These are phyloP conservation scores for Leiothrix lutea DNA, from an alignment of 2,113 vertebrate genomes.

Conservation along the genomic window DNA sequence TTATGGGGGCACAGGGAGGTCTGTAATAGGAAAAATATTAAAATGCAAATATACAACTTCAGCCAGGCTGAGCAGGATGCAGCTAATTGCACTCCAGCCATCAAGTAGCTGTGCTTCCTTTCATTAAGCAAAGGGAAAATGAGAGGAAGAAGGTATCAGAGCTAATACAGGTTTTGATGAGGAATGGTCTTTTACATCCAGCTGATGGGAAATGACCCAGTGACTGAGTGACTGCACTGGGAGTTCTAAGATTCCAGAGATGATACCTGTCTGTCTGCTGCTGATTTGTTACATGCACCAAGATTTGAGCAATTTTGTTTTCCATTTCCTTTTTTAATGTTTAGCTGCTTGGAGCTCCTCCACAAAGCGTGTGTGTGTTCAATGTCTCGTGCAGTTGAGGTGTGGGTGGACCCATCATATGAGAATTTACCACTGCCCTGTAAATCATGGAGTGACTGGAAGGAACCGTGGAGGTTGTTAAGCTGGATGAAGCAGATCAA, in stretches of 20 bases:
- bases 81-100: not conserved
- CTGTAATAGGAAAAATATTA: slow-evolving; percentile 52
- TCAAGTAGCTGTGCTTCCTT: not conserved
- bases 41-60: slow-evolving; percentile 32
- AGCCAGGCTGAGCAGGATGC: not conserved
- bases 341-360: not conserved
- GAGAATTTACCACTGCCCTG: not conserved
- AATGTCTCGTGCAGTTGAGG: not conserved
- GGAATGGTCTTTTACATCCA: not conserved
- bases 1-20: slow-evolving; percentile 44
- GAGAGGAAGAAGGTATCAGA: not conserved
- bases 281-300: not conserved
- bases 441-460: not conserved
- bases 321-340: not conserved
- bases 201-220: not conserved
- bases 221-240: not conserved
- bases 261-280: not conserved
- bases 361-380: not conserved
- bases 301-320: not conserved
- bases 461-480: not conserved
- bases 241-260: not conserved
- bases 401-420: rapidly evolving
- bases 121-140: not conserved
- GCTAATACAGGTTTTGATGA: not conserved
- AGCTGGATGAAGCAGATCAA: slow-evolving; percentile 5